Conservation (phyloP, 1,140 invertebrate species). For the Proales similis region DNA sequence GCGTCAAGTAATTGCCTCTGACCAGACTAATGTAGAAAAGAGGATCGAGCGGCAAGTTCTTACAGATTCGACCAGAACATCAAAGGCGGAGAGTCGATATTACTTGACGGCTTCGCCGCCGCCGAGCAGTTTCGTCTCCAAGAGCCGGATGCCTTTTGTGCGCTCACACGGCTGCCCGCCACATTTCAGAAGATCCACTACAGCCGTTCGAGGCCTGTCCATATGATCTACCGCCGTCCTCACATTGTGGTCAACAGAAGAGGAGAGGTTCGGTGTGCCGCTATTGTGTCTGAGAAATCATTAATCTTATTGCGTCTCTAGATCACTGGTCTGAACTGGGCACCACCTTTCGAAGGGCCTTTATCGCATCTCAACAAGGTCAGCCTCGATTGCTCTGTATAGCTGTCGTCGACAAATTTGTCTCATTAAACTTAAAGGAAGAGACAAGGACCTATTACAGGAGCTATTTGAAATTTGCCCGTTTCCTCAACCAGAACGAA, state of each 20-base stretch:
- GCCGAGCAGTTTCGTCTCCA: conserved; percentile 44
- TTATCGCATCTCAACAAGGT: conserved; percentile 41
- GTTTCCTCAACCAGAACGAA: conserved; percentile 41
- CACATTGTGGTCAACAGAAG: conserved; percentile 44
- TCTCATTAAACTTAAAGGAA: conserved; percentile 41
- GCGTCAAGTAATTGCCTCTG: conserved; percentile 41
- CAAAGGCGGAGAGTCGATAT: conserved; percentile 44
- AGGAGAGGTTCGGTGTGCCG: conserved; percentile 40
- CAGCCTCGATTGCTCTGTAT: conserved; percentile 10
- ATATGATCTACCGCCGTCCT: conserved; percentile 46
- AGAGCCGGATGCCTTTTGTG: conserved; percentile 42
- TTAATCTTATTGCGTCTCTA: conserved; percentile 6
- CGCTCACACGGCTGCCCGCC: conserved; percentile 43
- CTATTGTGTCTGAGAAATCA: not conserved
- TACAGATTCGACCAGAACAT: conserved; percentile 46
- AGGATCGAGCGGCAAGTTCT: not conserved
- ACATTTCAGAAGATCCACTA: conserved; percentile 45
- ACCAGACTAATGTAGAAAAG: not conserved
- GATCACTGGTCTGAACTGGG: conserved; percentile 46
- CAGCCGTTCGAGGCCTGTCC: conserved; percentile 41
- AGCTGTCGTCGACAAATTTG: not conserved
- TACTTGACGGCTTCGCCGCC: conserved; percentile 45
- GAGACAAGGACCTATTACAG: conserved; percentile 44
- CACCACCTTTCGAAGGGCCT: conserved; percentile 48
- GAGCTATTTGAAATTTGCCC: conserved; percentile 45